These are phyloP conservation scores for Zygaena filipendulae DNA, from an alignment of 2,888 invertebrate species.

Conservation along the genomic window DNA sequence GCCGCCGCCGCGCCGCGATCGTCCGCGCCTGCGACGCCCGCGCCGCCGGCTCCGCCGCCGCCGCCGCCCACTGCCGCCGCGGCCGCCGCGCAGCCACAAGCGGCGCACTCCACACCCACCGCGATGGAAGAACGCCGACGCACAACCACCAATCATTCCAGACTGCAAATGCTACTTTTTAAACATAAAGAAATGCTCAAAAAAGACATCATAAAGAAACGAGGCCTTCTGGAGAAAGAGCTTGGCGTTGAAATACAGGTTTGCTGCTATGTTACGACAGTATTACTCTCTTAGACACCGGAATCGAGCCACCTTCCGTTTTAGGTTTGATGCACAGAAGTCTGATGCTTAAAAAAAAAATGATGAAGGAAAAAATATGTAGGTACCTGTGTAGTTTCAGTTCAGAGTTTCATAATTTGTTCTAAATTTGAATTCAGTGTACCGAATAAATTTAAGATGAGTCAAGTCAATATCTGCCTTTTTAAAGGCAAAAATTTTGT, in stretches of 20 bases:
- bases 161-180: constrained; percentile 79
- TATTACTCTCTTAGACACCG: too few species aligned
- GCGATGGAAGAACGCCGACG: constrained; percentile 59
- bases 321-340: too few species aligned
- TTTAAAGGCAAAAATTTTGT: too few species aligned
- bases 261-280: constrained; percentile 2
- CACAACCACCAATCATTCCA: constrained; percentile 65
- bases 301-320: too few species aligned
- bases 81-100: constrained; percentile 9
- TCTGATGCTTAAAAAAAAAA: background rate
- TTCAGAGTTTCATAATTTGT: too few species aligned
- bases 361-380: background rate
- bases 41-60: constrained; percentile 18
- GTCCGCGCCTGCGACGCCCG: constrained; percentile 9
- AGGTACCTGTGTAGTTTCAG: background rate
- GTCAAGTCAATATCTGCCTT: too few species aligned
- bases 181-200: constrained; percentile 93
- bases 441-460: too few species aligned
- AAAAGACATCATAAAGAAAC: constrained; percentile 92
- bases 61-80: constrained; percentile 14
- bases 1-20: constrained; percentile 28
- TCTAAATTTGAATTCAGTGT: too few species aligned
- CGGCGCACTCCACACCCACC: constrained; percentile 22
- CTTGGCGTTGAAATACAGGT: constrained; percentile 91
- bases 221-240: constrained; percentile 89